A percentile compares a stretch with the other conserved stretches of the same genome.
Evolutionary conservation across 64 coral and sea anemone species (phyloP).

Genomic region (Montipora cactus): DNA sequence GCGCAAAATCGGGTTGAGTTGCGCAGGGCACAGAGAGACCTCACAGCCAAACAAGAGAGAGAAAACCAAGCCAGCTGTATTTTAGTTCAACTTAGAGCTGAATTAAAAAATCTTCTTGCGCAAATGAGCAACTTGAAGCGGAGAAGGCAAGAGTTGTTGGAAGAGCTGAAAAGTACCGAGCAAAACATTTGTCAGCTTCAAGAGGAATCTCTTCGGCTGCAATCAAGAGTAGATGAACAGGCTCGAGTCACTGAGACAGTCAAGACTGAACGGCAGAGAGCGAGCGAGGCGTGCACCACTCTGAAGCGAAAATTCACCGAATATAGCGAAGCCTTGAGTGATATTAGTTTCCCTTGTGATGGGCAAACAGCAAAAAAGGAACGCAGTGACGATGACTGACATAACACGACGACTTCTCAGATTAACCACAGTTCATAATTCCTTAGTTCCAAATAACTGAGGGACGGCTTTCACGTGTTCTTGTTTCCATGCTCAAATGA

Average conservation of each 20-base stretch:
- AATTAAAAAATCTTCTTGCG: neutral
- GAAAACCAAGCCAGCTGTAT: neutral
- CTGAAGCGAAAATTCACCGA: conserved; percentile 40
- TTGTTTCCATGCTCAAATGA: too few species aligned
- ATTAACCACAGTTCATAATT: too few species aligned
- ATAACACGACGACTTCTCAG: neutral
- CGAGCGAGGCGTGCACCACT: neutral
- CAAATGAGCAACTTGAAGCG: neutral
- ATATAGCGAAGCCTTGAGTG: conserved; percentile 43
- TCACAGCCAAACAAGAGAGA: neutral
- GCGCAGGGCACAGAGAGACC: conserved; percentile 4
- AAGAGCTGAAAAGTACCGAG: conserved; percentile 40
- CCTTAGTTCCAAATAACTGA: too few species aligned
- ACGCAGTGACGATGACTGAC: neutral
- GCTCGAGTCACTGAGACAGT: neutral
- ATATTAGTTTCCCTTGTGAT: conserved; percentile 29
- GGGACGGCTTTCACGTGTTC: too few species aligned
- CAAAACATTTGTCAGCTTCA: conserved; percentile 23
- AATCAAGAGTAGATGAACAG: conserved; percentile 15
- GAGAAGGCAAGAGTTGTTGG: conserved; percentile 33
- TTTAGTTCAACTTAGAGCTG: conserved; percentile 13
- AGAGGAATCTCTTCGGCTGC: conserved; percentile 19
- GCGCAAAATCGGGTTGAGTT: conserved; percentile 18
- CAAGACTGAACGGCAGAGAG: conserved; percentile 12
- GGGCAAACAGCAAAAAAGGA: conserved; percentile 10